Conservation (phyloP, 2,113 vertebrate species). For the Cephalopterus ornatus region DNA sequence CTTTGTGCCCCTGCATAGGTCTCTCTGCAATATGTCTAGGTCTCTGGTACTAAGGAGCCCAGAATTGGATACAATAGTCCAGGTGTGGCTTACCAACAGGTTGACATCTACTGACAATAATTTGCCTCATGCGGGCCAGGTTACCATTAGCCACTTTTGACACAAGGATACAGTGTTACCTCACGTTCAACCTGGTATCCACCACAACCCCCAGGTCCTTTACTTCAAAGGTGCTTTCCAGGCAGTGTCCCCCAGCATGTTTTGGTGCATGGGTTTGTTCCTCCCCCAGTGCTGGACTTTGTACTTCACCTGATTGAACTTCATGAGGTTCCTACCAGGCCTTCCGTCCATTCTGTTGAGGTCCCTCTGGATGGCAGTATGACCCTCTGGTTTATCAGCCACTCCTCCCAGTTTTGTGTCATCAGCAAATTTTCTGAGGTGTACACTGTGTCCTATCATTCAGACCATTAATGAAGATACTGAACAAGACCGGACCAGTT, state of each 20-base stretch:
- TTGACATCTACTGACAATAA: background rate
- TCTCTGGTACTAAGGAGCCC: background rate
- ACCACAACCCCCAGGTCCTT: background rate
- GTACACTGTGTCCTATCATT: background rate
- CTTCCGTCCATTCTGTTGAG: background rate
- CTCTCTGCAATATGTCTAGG: background rate
- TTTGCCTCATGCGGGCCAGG: background rate
- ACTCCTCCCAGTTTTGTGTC: background rate
- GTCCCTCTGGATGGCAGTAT: background rate
- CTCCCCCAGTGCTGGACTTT: background rate
- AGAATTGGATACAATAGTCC: background rate
- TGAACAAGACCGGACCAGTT: background rate
- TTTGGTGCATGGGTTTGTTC: background rate
- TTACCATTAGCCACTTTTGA: background rate
- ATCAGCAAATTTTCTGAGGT: background rate
- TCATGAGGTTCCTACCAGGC: background rate
- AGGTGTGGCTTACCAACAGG: background rate
- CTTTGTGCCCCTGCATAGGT: background rate
- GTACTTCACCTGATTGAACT: background rate
- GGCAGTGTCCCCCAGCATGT: accelerated
- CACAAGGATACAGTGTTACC: background rate
- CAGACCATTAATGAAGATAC: background rate
- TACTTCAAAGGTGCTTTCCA: background rate
- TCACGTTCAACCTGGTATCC: background rate
- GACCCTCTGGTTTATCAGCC: background rate